A percentile compares a stretch with the other conserved stretches of the same genome.
phyloP scores from a whole-genome alignment of 2,113 vertebrate species.

The Gambusia holbrooki region DNA sequence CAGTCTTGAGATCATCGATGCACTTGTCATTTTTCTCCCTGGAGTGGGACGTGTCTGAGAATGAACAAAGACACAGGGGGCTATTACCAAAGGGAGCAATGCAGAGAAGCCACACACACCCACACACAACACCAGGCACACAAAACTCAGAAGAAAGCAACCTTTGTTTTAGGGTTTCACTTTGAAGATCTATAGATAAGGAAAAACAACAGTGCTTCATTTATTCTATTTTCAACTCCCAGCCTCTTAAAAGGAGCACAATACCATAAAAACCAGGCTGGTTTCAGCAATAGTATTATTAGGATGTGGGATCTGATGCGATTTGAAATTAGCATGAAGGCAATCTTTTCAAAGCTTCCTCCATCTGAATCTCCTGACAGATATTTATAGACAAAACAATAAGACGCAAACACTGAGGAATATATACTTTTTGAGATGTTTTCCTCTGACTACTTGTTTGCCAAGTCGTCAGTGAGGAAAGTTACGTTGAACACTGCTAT shows the following conservation, averaged over 20 bases:
- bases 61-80: conserved; percentile 58
- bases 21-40: conserved; percentile 90
- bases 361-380: conserved; percentile 70
- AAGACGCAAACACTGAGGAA: conserved; percentile 73
- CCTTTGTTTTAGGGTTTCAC: conserved; percentile 82
- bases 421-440: conserved; percentile 68
- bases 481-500: conserved; percentile 74
- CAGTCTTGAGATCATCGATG: conserved; percentile 87
- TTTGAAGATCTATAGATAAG: conserved; percentile 83
- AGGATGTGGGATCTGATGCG: conserved; percentile 69
- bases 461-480: conserved; percentile 76
- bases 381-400: conserved; percentile 81
- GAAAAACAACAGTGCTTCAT: conserved; percentile 82
- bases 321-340: conserved; percentile 80
- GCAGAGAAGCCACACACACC: conserved; percentile 40
- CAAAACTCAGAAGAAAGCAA: conserved; percentile 79
- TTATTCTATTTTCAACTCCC: conserved; percentile 82
- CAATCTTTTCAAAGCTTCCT: conserved; percentile 71
- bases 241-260: conserved; percentile 68
- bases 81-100: conserved; percentile 73
- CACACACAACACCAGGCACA: conserved; percentile 67
- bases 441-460: conserved; percentile 71
- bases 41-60: conserved; percentile 86
- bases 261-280: conserved; percentile 57
- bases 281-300: conserved; percentile 79